phyloP scores from a whole-genome alignment of 1,140 invertebrate genomes.

The Holotrichia oblita region DNA sequence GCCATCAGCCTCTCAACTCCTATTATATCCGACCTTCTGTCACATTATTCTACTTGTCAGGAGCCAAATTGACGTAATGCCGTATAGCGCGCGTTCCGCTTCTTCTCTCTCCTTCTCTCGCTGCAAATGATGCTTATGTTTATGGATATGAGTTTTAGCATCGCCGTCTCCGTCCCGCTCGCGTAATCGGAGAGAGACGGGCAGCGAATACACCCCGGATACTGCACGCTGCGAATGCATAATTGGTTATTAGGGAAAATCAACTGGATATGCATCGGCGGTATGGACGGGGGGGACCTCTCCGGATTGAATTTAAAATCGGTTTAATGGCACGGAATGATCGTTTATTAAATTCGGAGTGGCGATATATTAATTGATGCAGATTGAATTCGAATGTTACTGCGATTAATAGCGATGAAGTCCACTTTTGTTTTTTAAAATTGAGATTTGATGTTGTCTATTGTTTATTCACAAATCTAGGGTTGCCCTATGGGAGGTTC shows the following conservation, averaged over 20 bases:
- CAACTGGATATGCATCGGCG: not conserved
- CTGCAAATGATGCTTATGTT: constrained; percentile 39
- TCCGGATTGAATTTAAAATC: constrained; percentile 29
- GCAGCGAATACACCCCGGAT: not conserved
- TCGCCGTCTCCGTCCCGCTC: not conserved
- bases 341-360: constrained; percentile 23
- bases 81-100: not conserved
- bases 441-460: too few relatives aligned
- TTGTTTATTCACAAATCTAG: too few relatives aligned
- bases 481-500: too few relatives aligned
- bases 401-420: not conserved
- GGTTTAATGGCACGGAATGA: constrained; percentile 25
- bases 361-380: constrained; percentile 9
- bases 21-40: constrained; percentile 41
- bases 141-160: constrained; percentile 35
- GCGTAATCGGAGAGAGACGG: not conserved
- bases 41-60: constrained; percentile 40
- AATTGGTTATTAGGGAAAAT: constrained; percentile 37
- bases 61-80: constrained; percentile 27
- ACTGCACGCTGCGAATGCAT: constrained; percentile 25
- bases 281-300: not conserved
- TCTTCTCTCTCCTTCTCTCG: not conserved
- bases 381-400: not conserved
- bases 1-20: not conserved
- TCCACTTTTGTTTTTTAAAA: not conserved